A percentile compares a stretch with the other conserved stretches of the same genome.
Evolutionary conservation across 1,140 invertebrate genomes (phyloP).

Genomic region (Drosophila orena): DNA sequence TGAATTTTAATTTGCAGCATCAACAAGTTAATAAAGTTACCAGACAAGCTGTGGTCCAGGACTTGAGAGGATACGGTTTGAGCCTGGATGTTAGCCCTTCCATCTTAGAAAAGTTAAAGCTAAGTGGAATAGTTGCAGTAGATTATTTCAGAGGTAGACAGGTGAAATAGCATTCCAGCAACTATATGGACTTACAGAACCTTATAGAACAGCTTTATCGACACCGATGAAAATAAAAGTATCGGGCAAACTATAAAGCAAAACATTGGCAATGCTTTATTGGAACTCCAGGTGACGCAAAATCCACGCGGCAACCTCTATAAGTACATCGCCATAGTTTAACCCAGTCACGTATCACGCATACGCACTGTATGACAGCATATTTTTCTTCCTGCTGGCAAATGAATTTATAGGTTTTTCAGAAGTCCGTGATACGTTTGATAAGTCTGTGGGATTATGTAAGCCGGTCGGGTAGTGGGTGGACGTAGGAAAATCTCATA

Average conservation of each 20-base stretch:
- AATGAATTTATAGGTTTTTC: constrained; percentile 48
- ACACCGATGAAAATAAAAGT: constrained; percentile 32
- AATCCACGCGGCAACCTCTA: constrained; percentile 10
- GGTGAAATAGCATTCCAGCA: too few species aligned
- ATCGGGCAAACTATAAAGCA: constrained; percentile 15
- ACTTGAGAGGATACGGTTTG: not conserved
- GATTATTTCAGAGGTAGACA: constrained; percentile 11
- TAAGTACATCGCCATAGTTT: constrained; percentile 29
- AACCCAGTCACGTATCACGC: constrained; percentile 66
- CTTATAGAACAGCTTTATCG: constrained; percentile 55
- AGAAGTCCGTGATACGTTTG: constrained; percentile 71
- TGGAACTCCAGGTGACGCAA: constrained; percentile 43
- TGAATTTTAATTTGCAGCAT: constrained; percentile 80
- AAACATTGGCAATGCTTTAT: constrained; percentile 20
- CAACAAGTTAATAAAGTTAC: constrained; percentile 70
- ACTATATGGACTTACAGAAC: constrained; percentile 11
- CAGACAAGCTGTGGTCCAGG: constrained; percentile 22
- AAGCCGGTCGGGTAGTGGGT: constrained; percentile 45
- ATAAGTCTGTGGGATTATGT: constrained; percentile 63
- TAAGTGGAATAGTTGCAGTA: not conserved
- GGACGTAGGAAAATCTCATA: constrained; percentile 58
- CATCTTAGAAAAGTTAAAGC: not conserved
- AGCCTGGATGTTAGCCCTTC: not conserved
- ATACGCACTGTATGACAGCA: constrained; percentile 72
- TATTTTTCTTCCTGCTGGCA: constrained; percentile 56